A percentile compares a stretch with the other conserved stretches of the same genome.
These are phyloP conservation scores for Slavum lentiscoides DNA, from an alignment of 2,888 invertebrate genomes.

Conservation along the genomic window DNA sequence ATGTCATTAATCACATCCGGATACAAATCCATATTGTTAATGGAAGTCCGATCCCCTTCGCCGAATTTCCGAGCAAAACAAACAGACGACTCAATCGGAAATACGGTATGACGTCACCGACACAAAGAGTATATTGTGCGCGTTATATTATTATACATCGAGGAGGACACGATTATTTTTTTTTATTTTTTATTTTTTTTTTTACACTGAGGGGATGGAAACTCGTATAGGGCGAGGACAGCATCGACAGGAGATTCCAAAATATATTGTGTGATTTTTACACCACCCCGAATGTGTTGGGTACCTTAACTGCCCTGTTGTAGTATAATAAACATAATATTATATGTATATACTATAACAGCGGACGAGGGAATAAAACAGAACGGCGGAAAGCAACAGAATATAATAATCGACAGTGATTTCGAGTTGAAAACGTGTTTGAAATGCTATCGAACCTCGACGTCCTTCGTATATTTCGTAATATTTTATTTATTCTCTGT, in stretches of 20 bases:
- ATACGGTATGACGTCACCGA: slow-evolving; percentile 42
- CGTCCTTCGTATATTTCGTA: neutral
- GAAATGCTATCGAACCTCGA: neutral
- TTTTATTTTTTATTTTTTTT: neutral
- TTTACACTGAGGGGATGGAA: neutral
- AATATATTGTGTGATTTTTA: slow-evolving; percentile 27
- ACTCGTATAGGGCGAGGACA: neutral
- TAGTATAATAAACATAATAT: slow-evolving; percentile 1
- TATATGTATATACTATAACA: too few species aligned
- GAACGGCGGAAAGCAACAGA: neutral
- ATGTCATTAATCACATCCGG: slow-evolving; percentile 46
- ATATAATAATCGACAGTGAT: neutral
- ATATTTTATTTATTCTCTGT: neutral
- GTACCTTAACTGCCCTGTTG: neutral
- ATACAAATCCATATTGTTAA: slow-evolving; percentile 33
- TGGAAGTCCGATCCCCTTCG: slow-evolving; percentile 40
- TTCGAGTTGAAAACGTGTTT: slow-evolving; percentile 1
- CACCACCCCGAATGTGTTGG: slow-evolving; percentile 35
- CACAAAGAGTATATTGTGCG: slow-evolving; percentile 27
- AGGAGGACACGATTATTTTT: neutral
- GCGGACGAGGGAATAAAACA: neutral
- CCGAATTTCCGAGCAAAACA: slow-evolving; percentile 34
- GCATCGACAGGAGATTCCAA: neutral
- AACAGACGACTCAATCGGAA: slow-evolving; percentile 51
- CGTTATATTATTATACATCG: slow-evolving; percentile 19